Evolutionary conservation across 1,140 invertebrate genomes (phyloP).

Genomic region (Anthonomus grandis): DNA sequence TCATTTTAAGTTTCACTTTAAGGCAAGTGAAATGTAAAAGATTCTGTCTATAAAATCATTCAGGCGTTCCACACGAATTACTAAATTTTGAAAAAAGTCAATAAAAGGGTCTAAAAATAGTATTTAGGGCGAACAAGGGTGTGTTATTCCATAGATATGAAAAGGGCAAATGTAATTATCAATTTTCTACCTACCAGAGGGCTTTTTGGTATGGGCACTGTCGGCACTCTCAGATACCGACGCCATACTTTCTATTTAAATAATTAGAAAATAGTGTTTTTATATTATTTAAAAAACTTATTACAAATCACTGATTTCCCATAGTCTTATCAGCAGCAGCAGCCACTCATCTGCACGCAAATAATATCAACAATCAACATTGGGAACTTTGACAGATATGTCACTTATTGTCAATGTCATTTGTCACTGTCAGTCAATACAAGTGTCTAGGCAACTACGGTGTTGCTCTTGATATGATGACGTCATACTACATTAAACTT

Average conservation of each 20-base stretch:
- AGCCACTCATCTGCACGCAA: no score
- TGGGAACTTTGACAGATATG: no score
- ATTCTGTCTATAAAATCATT: not conserved
- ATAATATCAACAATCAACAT: no score
- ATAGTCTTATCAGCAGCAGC: no score
- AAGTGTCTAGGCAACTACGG: no score
- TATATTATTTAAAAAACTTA: no score
- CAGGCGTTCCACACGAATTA: not conserved
- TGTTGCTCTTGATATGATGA: no score
- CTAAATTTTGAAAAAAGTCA: conserved; percentile 19
- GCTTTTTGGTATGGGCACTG: conserved; percentile 37
- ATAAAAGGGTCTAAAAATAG: conserved; percentile 25
- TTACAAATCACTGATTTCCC: no score
- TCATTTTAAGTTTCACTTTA: not conserved
- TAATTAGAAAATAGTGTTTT: not conserved
- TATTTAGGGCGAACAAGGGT: not conserved
- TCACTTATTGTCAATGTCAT: no score
- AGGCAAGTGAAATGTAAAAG: not conserved
- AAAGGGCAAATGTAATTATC: not conserved
- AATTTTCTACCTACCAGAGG: conserved; percentile 42
- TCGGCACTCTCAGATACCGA: conserved; percentile 28
- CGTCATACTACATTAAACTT: no score
- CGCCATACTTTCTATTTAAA: conserved; percentile 6
- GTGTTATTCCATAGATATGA: not conserved
- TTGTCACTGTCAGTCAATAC: no score